Conservation (phyloP, 1,140 invertebrate species). For the Pissodes strobi region DNA sequence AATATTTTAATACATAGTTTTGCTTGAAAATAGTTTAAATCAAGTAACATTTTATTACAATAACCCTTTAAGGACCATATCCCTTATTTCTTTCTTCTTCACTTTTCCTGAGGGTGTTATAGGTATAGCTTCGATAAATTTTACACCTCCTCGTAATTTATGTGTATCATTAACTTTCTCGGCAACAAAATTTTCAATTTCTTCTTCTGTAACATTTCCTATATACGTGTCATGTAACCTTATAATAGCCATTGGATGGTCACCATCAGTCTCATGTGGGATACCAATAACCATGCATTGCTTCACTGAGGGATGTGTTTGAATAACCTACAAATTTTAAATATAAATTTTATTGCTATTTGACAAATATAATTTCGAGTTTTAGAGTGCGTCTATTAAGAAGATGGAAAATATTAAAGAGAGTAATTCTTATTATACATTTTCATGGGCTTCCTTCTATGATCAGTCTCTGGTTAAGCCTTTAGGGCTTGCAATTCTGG, state of each 20-base stretch:
- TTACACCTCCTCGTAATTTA: constrained; percentile 44
- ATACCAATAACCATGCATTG: constrained; percentile 73
- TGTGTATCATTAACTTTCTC: constrained; percentile 45
- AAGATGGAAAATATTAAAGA: too few species aligned
- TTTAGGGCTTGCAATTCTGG: too few species aligned
- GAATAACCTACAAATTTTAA: constrained; percentile 60
- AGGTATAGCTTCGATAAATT: constrained; percentile 40
- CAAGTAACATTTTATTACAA: too few species aligned
- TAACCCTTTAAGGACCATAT: constrained; percentile 26
- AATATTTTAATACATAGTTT: too few species aligned
- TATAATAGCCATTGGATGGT: constrained; percentile 70
- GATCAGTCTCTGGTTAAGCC: too few species aligned
- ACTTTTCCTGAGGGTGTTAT: constrained; percentile 47
- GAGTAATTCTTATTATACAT: too few species aligned
- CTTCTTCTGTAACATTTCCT: constrained; percentile 27
- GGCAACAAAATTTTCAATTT: constrained; percentile 41
- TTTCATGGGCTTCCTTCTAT: too few species aligned
- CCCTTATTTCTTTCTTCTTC: constrained; percentile 28
- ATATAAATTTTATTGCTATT: too few species aligned
- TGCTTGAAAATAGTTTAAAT: too few species aligned
- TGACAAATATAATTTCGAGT: too few species aligned
- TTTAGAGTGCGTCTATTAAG: too few species aligned
- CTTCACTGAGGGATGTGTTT: constrained; percentile 64
- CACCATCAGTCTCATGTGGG: constrained; percentile 64
- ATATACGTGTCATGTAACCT: constrained; percentile 48